A percentile compares a stretch with the other conserved stretches of the same genome.
Evolutionary conservation across 1,140 invertebrate genomes (phyloP).

Genomic region (Platorchestia sp.): DNA sequence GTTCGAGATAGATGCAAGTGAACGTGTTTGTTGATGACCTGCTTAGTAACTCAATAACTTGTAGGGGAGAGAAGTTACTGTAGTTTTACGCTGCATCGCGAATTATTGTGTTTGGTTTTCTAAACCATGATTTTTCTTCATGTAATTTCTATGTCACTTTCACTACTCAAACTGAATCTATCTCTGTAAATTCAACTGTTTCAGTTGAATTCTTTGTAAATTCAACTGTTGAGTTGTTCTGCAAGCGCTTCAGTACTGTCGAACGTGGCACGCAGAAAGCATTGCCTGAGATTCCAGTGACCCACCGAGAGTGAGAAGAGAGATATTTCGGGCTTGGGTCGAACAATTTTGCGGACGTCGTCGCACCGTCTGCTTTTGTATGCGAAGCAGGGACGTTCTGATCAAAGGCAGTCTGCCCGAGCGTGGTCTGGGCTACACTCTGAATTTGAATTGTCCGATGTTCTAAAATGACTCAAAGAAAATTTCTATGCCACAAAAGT

Average conservation of each 20-base stretch:
- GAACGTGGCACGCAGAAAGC: neutral
- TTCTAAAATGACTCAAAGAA: neutral
- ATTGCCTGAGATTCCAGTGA: neutral
- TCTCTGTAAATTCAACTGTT: no score
- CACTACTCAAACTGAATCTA: no score
- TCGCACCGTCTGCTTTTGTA: neutral
- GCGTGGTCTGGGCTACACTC: neutral
- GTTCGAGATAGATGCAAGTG: neutral
- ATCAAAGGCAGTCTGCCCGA: slow-evolving; percentile 28
- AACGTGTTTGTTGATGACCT: no score
- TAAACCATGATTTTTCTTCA: no score
- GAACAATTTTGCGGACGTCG: neutral
- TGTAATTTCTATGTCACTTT: no score
- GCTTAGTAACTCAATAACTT: no score
- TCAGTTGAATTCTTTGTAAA: no score
- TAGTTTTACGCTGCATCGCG: no score
- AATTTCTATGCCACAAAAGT: neutral
- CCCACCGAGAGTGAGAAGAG: neutral
- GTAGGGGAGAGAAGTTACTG: no score
- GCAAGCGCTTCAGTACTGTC: neutral
- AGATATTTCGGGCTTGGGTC: neutral
- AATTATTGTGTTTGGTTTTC: no score
- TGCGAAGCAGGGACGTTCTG: neutral
- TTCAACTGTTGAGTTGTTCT: no score
- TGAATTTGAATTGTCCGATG: slow-evolving; percentile 37